phyloP scores from a whole-genome alignment of 2,888 invertebrate species.

The Gibbula magus region DNA sequence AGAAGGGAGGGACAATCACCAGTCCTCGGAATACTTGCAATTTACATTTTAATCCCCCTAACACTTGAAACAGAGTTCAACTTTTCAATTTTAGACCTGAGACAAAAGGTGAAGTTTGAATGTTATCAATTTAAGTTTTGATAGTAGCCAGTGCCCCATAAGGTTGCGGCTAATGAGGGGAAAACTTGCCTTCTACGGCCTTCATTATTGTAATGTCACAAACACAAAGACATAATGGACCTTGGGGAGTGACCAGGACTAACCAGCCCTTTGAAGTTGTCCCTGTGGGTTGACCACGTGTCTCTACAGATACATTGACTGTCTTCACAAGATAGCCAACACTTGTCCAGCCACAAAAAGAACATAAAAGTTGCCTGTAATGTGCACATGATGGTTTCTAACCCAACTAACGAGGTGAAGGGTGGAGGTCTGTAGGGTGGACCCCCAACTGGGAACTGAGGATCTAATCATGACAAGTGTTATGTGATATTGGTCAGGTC shows the following conservation, averaged over 20 bases:
- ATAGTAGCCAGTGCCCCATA: conserved; percentile 4
- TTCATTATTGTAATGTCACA: conserved; percentile 5
- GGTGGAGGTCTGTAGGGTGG: not conserved
- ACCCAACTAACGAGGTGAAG: not conserved
- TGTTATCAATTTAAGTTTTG: conserved; percentile 1
- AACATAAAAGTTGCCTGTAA: not conserved
- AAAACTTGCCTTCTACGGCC: conserved; percentile 3
- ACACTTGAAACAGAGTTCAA: conserved; percentile 8
- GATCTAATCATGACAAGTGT: not conserved
- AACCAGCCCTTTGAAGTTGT: not conserved
- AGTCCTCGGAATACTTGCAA: not conserved
- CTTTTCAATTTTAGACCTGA: not conserved
- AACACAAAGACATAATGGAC: not conserved
- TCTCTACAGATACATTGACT: not conserved
- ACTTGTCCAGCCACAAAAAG: conserved; percentile 15
- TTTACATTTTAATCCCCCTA: not conserved
- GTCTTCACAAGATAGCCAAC: not conserved
- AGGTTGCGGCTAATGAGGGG: not conserved
- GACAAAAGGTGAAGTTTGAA: not conserved
- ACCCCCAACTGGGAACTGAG: not conserved
- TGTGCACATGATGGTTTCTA: not conserved
- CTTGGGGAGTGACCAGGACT: not conserved
- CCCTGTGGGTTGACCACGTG: not conserved
- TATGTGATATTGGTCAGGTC: not conserved
- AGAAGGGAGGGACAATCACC: not conserved